Evolutionary conservation across 2,113 vertebrate genomes (phyloP), one percentile per base, ranked within the genome.

Genomic region (Pithys albifrons): DNA sequence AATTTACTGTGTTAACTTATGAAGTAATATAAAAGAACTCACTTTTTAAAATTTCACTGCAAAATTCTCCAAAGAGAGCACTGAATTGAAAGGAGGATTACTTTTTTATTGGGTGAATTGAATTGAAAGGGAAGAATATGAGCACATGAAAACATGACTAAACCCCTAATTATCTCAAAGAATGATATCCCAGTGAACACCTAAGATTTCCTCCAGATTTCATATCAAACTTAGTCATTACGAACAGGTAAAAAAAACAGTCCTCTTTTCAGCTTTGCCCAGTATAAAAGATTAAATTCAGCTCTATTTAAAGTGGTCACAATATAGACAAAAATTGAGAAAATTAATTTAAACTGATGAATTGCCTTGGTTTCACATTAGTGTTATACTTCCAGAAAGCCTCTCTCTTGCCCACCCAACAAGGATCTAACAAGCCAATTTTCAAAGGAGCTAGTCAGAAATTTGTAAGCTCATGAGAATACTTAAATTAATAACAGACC

Each of bases 261-360:
- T 17, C 16, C 8, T 89, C 19, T 51, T 84, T 88, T 85, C 65
- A 84, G 33, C 13, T 89, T 82, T 55, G 8, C 6, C 2, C 1
- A 45, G 10, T 15, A 70, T 8, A 55, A 94, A 83, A 89, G 35
- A 17, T 3, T 15, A 37, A 78, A 79, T 61, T n/a, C 13, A n/a
- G 1, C 14, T 61, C 23, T 39, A 45, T 64, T 35, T 69, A 59
- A 87, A 78, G 4, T 41, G 72, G 55, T 69, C 43, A 91, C 41
- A 85, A 91, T 92, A 89, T 39, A 73, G 33, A 27, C 24, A 91
- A 95, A 89, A 96, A 89, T 57, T 74, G 86, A 88, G 59, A 57
- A 55, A 69, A 94, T 89, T 29, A 81, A 78, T 89, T 75, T 8
- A 72, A 71, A 65, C 15, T 28, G 45, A 28, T 28, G 35, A 65